These are phyloP conservation scores for Drosophila niveifrons DNA, from an alignment of 2,888 invertebrate species.

Conservation along the genomic window DNA sequence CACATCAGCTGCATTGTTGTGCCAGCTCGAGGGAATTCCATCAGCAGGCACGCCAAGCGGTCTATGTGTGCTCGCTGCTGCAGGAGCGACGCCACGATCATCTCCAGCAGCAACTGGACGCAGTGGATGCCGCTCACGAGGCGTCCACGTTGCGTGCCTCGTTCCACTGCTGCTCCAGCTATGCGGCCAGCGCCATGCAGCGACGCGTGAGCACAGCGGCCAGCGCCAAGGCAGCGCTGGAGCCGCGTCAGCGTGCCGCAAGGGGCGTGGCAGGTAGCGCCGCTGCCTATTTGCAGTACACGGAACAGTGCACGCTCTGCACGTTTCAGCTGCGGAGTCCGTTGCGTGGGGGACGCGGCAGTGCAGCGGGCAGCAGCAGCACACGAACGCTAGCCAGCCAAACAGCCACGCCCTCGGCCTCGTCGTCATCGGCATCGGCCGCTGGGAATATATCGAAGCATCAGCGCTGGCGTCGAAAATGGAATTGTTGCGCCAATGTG, in stretches of 20 bases:
- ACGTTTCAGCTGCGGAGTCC: conserved; percentile 84
- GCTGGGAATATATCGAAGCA: conserved; percentile 84
- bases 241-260: conserved; percentile 55
- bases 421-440: conserved; percentile 52
- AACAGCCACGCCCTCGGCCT: conserved; percentile 46
- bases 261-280: conserved; percentile 18
- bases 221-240: conserved; percentile 75
- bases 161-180: conserved; percentile 85
- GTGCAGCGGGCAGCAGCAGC: conserved; percentile 52
- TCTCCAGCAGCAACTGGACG: conserved; percentile 45
- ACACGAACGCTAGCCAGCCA: conserved; percentile 56
- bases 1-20: conserved; percentile 85
- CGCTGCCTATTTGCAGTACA: conserved; percentile 82
- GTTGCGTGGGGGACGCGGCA: conserved; percentile 39
- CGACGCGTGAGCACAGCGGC: conserved; percentile 78
- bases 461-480: conserved; percentile 86
- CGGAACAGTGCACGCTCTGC: conserved; percentile 85
- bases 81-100: conserved; percentile 84
- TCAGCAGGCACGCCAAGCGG: conserved; percentile 83
- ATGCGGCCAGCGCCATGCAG: conserved; percentile 78
- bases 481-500: conserved; percentile 88
- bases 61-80: conserved; percentile 86
- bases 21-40: conserved; percentile 85
- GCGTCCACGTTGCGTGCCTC: conserved; percentile 70
- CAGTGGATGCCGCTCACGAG: conserved; percentile 9